These are phyloP conservation scores for Amblyteles armatorius DNA, from an alignment of 2,888 invertebrate species.

Conservation along the genomic window DNA sequence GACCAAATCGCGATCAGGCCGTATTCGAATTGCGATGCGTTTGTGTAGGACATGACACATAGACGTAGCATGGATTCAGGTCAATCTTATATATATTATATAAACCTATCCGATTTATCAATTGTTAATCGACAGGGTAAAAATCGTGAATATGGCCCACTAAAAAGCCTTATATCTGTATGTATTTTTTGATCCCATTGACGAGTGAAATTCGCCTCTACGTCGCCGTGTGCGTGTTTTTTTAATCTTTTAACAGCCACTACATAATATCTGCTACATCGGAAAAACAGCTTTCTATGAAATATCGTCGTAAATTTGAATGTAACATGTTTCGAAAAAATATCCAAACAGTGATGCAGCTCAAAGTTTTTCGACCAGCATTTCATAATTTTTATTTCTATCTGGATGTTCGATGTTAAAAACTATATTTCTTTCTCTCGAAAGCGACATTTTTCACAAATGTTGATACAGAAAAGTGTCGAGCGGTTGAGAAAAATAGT, in stretches of 20 bases:
- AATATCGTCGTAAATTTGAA: too few relatives aligned
- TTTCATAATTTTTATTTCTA: not conserved
- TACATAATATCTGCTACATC: too few relatives aligned
- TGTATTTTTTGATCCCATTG: too few relatives aligned
- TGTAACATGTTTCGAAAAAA: too few relatives aligned
- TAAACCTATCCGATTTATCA: not conserved
- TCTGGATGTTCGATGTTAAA: not conserved
- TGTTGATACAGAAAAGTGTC: not conserved
- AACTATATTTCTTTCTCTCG: not conserved
- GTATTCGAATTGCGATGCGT: constrained; percentile 3
- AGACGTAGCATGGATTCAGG: not conserved
- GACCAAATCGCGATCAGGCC: constrained; percentile 27
- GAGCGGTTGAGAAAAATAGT: not conserved
- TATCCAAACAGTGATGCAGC: too few relatives aligned
- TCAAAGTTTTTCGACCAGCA: too few relatives aligned
- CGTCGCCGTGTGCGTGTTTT: too few relatives aligned
- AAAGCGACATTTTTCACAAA: not conserved
- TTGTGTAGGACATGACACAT: not conserved
- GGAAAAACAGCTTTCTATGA: too few relatives aligned
- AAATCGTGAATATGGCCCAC: not conserved
- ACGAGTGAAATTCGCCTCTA: too few relatives aligned
- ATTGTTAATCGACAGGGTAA: not conserved
- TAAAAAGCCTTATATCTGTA: not conserved
- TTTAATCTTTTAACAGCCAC: too few relatives aligned
- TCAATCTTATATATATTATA: not conserved